These are phyloP conservation scores for Autographa gamma DNA, from an alignment of 2,888 invertebrate genomes.

Conservation along the genomic window DNA sequence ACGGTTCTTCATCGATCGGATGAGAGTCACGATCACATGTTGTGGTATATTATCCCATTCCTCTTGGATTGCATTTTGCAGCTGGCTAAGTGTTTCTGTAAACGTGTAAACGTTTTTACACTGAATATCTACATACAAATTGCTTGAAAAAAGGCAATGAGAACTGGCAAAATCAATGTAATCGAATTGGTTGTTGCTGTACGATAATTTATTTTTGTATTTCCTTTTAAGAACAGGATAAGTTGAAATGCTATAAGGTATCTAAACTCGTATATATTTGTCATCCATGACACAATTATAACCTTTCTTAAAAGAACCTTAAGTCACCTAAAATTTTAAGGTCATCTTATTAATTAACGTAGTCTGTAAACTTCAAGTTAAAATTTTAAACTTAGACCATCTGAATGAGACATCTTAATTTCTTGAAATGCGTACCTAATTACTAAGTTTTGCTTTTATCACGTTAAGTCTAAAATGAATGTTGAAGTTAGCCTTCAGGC, in stretches of 20 bases:
- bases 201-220: not conserved
- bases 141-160: not conserved
- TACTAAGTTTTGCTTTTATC: not conserved
- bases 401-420: conserved; percentile 13
- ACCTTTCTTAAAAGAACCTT: not conserved
- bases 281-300: not conserved
- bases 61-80: too few species aligned
- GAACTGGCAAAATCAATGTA: not conserved
- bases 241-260: too few species aligned
- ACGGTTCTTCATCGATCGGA: too few species aligned
- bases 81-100: too few species aligned
- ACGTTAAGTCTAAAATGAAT: conserved; percentile 1
- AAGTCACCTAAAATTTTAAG: not conserved
- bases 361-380: conserved; percentile 7
- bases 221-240: too few species aligned
- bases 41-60: too few species aligned
- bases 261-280: not conserved
- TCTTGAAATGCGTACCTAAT: conserved; percentile 23
- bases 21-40: too few species aligned
- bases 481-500: not conserved
- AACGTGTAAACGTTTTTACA: not conserved
- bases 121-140: not conserved
- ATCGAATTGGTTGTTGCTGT: not conserved
- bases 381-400: conserved; percentile 15
- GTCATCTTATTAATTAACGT: conserved; percentile 16